These are phyloP conservation scores for Spermophilus dauricus DNA, from an alignment of 2,113 vertebrate genomes.

Conservation along the genomic window DNA sequence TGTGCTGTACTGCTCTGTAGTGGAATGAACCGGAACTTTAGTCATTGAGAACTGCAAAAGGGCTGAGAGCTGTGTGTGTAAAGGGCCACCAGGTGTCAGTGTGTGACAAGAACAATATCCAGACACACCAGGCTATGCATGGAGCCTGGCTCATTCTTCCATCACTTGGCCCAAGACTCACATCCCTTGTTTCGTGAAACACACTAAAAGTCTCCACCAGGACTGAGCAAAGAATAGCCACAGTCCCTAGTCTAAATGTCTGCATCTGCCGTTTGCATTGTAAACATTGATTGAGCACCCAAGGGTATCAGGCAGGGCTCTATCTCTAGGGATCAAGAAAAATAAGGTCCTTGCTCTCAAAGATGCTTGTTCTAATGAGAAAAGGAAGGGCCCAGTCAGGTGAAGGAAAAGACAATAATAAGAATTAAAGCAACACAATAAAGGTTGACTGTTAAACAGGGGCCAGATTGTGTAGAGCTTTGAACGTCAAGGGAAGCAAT, in stretches of 20 bases:
- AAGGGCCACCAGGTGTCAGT: neutral
- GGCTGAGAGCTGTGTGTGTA: no score
- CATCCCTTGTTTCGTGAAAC: neutral
- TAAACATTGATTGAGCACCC: neutral
- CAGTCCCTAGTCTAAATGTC: neutral
- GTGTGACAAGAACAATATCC: rapidly evolving
- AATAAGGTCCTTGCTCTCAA: neutral
- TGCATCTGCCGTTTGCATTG: no score
- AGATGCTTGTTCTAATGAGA: neutral
- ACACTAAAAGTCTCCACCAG: neutral
- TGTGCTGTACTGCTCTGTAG: neutral
- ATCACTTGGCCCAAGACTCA: neutral
- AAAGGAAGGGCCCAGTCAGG: rapidly evolving
- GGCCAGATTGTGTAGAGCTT: neutral
- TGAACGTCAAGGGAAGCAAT: neutral
- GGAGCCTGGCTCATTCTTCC: neutral
- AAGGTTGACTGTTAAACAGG: neutral
- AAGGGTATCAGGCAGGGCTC: neutral
- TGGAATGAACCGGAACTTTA: neutral
- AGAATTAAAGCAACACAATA: neutral
- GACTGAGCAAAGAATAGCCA: neutral
- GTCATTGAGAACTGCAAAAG: no score
- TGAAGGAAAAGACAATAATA: neutral
- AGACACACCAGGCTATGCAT: no score
- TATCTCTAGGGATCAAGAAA: neutral